Evolutionary conservation across 2,113 vertebrate genomes (phyloP).

Genomic region (Chionodraco myersi): DNA sequence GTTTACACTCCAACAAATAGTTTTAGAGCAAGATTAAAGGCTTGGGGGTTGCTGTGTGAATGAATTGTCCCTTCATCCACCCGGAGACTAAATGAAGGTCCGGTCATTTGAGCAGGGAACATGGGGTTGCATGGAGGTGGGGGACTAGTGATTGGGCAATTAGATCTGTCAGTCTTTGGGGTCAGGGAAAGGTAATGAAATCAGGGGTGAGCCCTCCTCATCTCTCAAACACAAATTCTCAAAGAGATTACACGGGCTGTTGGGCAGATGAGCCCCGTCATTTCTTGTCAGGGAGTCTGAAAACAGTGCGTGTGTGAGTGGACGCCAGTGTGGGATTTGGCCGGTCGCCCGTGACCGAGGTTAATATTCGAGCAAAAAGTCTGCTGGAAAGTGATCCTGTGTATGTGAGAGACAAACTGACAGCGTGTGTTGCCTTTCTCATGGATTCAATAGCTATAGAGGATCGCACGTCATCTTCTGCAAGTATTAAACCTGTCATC

Average conservation of each 20-base stretch:
- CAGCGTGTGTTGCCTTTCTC: constrained; percentile 6
- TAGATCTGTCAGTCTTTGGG: constrained; percentile 86
- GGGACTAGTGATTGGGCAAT: constrained; percentile 83
- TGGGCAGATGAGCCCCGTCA: constrained; percentile 81
- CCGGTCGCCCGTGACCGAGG: constrained; percentile 72
- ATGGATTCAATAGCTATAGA: neutral
- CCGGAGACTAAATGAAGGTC: constrained; percentile 72
- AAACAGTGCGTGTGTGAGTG: constrained; percentile 72
- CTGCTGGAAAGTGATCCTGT: constrained; percentile 71
- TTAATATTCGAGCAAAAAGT: constrained; percentile 76
- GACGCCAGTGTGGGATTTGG: constrained; percentile 74
- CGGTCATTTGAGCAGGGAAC: constrained; percentile 77
- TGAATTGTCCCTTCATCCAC: constrained; percentile 75
- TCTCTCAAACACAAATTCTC: constrained; percentile 83
- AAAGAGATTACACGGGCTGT: constrained; percentile 83
- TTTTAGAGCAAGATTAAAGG: constrained; percentile 73
- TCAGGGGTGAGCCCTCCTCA: constrained; percentile 80
- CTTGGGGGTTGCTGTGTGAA: constrained; percentile 68
- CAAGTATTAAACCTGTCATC: constrained; percentile 2
- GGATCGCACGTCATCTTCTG: neutral
- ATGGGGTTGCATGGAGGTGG: constrained; percentile 54
- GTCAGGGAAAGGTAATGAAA: constrained; percentile 86
- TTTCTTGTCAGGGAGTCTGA: constrained; percentile 78
- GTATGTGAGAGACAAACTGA: constrained; percentile 52
- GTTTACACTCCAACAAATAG: constrained; percentile 76